phyloP scores from a whole-genome alignment of 2,797 vertebrate genomes.

The Peromyscus eremicus region DNA sequence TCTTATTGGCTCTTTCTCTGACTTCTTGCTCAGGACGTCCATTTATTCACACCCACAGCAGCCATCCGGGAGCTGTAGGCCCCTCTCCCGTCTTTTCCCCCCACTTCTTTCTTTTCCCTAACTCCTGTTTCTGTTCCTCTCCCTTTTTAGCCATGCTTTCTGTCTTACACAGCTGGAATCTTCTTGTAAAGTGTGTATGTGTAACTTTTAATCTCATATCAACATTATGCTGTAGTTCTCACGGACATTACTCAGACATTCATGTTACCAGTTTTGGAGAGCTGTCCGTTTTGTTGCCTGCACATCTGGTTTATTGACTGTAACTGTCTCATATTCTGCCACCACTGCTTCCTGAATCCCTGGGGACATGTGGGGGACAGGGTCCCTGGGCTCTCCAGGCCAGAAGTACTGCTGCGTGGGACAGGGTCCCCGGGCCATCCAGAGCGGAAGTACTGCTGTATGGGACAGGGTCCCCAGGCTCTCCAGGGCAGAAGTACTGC shows the following conservation, averaged over 20 bases:
- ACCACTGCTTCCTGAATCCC: background rate
- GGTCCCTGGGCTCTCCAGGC: background rate
- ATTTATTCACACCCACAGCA: background rate
- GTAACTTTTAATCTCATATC: conserved; percentile 5
- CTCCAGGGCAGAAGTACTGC: too few species aligned
- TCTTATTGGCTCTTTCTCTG: background rate
- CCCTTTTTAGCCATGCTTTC: background rate
- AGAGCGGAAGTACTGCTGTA: background rate
- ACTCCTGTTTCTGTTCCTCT: background rate
- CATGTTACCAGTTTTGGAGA: background rate
- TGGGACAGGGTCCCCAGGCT: accelerated
- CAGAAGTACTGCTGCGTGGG: background rate
- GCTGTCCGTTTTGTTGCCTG: background rate
- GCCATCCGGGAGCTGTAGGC: background rate
- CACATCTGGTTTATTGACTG: background rate
- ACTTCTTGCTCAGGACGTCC: background rate
- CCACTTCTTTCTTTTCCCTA: background rate
- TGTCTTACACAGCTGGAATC: background rate
- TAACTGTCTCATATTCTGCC: background rate
- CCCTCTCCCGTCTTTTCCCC: background rate
- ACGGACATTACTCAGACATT: background rate
- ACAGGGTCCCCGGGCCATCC: background rate
- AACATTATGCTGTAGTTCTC: background rate
- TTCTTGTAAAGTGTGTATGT: background rate
- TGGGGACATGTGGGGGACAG: background rate